These are phyloP conservation scores for Pseudoatta argentina DNA, from an alignment of 1,140 invertebrate genomes.

Conservation along the genomic window DNA sequence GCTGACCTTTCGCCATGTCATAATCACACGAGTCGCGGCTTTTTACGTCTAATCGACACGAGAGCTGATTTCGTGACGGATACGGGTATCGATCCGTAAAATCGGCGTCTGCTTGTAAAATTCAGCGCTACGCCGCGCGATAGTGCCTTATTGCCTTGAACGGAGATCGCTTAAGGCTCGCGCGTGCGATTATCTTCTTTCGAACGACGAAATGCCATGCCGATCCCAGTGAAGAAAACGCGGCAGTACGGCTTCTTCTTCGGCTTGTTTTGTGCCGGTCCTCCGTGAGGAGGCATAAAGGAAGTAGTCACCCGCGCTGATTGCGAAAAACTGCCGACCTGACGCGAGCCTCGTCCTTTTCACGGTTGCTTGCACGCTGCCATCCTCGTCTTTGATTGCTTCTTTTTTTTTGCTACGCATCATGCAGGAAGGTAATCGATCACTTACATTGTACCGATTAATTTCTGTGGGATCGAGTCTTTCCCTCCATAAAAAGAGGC, in stretches of 20 bases:
- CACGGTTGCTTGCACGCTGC: slow-evolving; percentile 49
- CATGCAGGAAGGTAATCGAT: slow-evolving; percentile 45
- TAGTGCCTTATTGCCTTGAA: slow-evolving; percentile 36
- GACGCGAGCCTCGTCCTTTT: slow-evolving; percentile 50
- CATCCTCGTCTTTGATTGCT: neutral
- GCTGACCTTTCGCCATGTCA: slow-evolving; percentile 53
- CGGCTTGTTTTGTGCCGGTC: slow-evolving; percentile 48
- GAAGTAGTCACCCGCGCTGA: slow-evolving; percentile 64
- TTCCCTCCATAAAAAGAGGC: neutral
- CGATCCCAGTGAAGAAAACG: slow-evolving; percentile 61
- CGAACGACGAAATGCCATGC: slow-evolving; percentile 61
- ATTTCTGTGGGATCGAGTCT: slow-evolving; percentile 12
- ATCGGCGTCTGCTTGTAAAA: slow-evolving; percentile 33
- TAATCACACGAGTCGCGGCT: slow-evolving; percentile 44
- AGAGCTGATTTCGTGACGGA: slow-evolving; percentile 18
- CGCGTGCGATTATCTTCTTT: slow-evolving; percentile 52
- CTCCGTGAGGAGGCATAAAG: slow-evolving; percentile 53
- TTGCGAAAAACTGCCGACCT: slow-evolving; percentile 59
- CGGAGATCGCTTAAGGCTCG: slow-evolving; percentile 30
- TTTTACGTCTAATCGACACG: slow-evolving; percentile 23
- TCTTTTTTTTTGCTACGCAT: slow-evolving; percentile 16
- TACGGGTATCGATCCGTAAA: slow-evolving; percentile 1
- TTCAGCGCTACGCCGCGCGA: slow-evolving; percentile 24
- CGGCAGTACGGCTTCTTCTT: slow-evolving; percentile 33
- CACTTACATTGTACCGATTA: slow-evolving; percentile 46